Conservation (phyloP, 2,113 vertebrate species). For the Syngnathus floridae region DNA sequence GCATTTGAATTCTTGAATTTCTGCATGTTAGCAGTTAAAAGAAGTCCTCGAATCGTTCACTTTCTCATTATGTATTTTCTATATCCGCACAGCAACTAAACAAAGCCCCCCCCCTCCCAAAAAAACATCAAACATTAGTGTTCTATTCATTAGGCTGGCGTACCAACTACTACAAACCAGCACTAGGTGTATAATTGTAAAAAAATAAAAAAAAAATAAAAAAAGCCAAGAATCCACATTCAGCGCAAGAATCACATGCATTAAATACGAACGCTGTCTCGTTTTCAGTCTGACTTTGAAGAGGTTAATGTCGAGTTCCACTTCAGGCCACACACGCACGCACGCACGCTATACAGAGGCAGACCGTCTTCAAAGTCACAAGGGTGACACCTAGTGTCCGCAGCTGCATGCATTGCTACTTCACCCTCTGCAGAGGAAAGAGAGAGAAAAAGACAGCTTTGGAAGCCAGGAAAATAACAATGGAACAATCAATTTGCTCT, state of each 20-base stretch:
- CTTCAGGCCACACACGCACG: conserved; percentile 13
- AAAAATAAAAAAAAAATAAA: too few species aligned
- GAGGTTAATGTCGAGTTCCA: conserved; percentile 2
- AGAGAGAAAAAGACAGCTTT: conserved; percentile 17
- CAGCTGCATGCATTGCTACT: conserved; percentile 19
- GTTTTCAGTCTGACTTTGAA: conserved; percentile 2
- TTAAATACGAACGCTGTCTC: neutral
- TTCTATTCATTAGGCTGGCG: neutral
- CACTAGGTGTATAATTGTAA: neutral
- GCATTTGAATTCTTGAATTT: neutral
- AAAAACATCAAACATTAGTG: neutral
- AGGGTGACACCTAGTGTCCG: conserved; percentile 77
- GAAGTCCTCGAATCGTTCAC: neutral
- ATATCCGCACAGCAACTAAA: neutral
- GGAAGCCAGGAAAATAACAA: conserved; percentile 35
- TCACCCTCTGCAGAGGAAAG: conserved; percentile 5
- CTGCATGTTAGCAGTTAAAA: neutral
- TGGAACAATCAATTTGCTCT: conserved; percentile 42
- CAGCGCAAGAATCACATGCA: neutral
- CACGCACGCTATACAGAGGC: conserved; percentile 10
- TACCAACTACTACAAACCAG: neutral
- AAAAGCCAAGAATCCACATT: neutral
- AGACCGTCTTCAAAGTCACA: conserved; percentile 68
- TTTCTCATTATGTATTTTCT: neutral
- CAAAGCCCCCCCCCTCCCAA: neutral